Base-by-base conservation (phyloP, 92 coral and sea anemone genomes). In the Porites rus region DNA sequence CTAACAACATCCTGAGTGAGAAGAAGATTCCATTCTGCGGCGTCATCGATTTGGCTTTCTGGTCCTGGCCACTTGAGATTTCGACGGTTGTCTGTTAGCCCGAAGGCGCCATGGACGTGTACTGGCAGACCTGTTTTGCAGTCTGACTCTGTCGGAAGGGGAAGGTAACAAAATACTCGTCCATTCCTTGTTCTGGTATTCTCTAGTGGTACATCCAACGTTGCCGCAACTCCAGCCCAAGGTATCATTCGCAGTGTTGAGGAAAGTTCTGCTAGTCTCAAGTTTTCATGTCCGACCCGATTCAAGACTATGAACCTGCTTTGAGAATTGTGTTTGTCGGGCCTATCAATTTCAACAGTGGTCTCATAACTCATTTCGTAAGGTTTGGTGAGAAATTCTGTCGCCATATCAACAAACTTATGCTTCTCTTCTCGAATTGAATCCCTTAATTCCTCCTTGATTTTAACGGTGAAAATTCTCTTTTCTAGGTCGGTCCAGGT, bases 141-240 rank as follows among this genome's bases (percentile, higher is more conserved):
- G 56, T 95, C 98, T 9, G 98, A 93, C 86, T 96, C 99, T 28
- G 89, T 87, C 19, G 99, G 98, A 6, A 96, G 88, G 54, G 99
- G 99, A 51, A 96, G 87, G 80, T 91, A 96, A 31, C 97, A 96
- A 71, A 95, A 96, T 16, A 96, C 95, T 46, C 98, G 88, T 24
- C 98, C 99, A 61, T 83, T 76, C 31, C 62, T 86, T 85, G 17
- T 85, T 73, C 78, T 89, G 75, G 11, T 25, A 14, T 65, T 78
- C 54, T 70, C 91, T 31, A 4, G 24, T 19, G 87, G 31, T 25
- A 11, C 77, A 62, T 87, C 86, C 62, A 96, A 71, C n/a, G 98
- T 85, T 22, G 90, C 88, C 1, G 99, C 99, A 31, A 95, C 96
- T 18, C 98, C 99, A 28, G 95, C 97, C 99, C 99, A 96, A 13